Base-by-base conservation (phyloP, 2,113 vertebrate species). In the Eonycteris spelaea region DNA sequence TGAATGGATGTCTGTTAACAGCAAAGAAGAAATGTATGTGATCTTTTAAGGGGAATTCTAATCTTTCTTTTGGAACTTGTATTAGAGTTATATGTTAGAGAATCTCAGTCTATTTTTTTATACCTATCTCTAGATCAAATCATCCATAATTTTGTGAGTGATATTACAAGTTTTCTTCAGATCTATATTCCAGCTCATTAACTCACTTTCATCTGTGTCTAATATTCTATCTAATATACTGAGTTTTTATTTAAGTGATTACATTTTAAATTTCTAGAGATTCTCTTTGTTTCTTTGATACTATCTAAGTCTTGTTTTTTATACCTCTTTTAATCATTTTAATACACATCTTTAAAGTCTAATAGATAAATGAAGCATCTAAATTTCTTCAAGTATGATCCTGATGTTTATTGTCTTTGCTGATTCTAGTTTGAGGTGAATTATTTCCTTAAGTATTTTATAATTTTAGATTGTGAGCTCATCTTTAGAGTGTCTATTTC, bases 121-220 rank as follows among this genome's bases (percentile, higher is more conserved):
- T 57, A 22, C 48, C 40, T n/a, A 74, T 28, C 5, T 40, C 28
- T 74, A n/a, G 48, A 53, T 92, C 7, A 33, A 61, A 40, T 74
- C 18, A 91, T 15, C 38, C 8, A 68, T 38, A 75, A 84, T 74
- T 90, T 82, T 45, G 90, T 85, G 77, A 84, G 9, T 82, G 21
- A 13, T 2, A 18, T 73, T 94, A 48, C 28, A 83, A 33, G 21
- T 82, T 93, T 91, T 93, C 59, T 89, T 92, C 26, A 57, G 30
- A 59, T 91, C 26, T 51, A n/a, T 70, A 82, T 89, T 94, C 40
- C 26, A 97, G 55, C 22, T 95, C 38, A 83, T 65, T 89, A 94
- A 82, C 63, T 88, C 6, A 80, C 45, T 95, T 79, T 93, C 38
- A 93, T 8, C 51, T 80, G 13, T 78, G 16, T 95, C 40, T 70